These are phyloP conservation scores for Ephialtes manifestator DNA, from an alignment of 2,888 invertebrate genomes.

Conservation along the genomic window DNA sequence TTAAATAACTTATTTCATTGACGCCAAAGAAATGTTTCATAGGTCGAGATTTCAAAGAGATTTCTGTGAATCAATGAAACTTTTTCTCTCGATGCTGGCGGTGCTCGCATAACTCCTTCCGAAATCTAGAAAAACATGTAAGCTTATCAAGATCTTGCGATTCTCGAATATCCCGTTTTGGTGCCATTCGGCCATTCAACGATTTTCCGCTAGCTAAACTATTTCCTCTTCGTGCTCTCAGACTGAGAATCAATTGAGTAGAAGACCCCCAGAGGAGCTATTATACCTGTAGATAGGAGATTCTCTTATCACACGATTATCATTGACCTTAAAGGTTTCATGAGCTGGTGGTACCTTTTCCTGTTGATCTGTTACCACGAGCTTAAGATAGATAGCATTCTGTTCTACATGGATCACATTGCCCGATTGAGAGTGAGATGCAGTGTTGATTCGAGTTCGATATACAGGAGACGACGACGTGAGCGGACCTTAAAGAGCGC, in stretches of 20 bases:
- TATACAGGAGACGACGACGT: constrained; percentile 42
- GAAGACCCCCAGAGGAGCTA: constrained; percentile 61
- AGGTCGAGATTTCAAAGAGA: too few species aligned
- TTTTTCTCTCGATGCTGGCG: neutral
- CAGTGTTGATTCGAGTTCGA: constrained; percentile 36
- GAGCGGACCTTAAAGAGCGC: constrained; percentile 62
- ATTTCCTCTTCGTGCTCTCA: constrained; percentile 41
- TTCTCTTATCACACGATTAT: constrained; percentile 62
- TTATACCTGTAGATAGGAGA: constrained; percentile 55
- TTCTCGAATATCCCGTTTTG: constrained; percentile 55
- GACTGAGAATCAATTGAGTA: constrained; percentile 31
- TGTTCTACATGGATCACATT: constrained; percentile 2
- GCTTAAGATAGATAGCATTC: constrained; percentile 31
- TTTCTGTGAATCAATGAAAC: too few species aligned
- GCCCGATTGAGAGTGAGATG: constrained; percentile 35
- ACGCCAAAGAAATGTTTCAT: too few species aligned
- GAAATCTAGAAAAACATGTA: constrained; percentile 41
- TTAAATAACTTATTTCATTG: too few species aligned
- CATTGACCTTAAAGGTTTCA: constrained; percentile 33
- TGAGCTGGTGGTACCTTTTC: neutral
- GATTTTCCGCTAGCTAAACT: constrained; percentile 53
- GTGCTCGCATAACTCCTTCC: constrained; percentile 11
- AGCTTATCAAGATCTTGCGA: constrained; percentile 53
- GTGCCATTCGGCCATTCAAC: constrained; percentile 44
- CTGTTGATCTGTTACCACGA: constrained; percentile 32